A percentile compares a stretch with the other conserved stretches of the same genome.
Conservation (phyloP, 2,113 vertebrate genomes). For the Hippopotamus amphibius region DNA sequence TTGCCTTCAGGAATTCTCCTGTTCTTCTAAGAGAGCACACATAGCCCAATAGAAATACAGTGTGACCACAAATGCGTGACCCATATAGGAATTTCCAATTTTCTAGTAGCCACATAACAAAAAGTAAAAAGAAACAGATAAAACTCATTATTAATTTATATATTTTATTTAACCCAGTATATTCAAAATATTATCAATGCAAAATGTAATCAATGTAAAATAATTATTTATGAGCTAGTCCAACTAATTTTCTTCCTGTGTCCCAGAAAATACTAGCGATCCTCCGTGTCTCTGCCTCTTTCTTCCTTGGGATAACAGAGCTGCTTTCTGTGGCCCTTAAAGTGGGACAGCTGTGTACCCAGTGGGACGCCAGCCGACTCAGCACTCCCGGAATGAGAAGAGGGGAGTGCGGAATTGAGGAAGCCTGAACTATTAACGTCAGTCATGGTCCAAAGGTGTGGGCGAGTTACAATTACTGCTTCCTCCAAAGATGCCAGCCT, state of each 20-base stretch:
- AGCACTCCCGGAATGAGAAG: neutral
- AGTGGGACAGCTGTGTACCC: neutral
- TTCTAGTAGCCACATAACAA: conserved; percentile 20
- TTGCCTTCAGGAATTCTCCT: neutral
- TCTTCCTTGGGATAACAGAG: conserved; percentile 18
- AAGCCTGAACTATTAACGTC: neutral
- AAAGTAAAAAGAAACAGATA: neutral
- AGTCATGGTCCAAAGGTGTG: neutral
- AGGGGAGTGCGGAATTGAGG: neutral
- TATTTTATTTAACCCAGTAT: conserved; percentile 5
- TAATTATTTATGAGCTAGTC: neutral
- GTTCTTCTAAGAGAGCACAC: neutral
- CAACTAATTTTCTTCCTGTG: neutral
- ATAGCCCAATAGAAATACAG: neutral
- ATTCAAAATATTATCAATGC: neutral
- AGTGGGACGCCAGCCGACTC: neutral
- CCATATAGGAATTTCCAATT: neutral
- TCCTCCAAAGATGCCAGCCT: neutral
- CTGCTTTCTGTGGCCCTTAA: neutral
- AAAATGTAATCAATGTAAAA: conserved; percentile 19
- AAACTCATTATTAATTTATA: neutral
- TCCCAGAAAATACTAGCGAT: neutral
- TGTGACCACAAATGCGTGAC: neutral
- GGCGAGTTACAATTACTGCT: neutral
- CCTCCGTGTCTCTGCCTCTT: neutral